These are phyloP conservation scores for Polietes domitor DNA, from an alignment of 2,888 invertebrate species.

Conservation along the genomic window DNA sequence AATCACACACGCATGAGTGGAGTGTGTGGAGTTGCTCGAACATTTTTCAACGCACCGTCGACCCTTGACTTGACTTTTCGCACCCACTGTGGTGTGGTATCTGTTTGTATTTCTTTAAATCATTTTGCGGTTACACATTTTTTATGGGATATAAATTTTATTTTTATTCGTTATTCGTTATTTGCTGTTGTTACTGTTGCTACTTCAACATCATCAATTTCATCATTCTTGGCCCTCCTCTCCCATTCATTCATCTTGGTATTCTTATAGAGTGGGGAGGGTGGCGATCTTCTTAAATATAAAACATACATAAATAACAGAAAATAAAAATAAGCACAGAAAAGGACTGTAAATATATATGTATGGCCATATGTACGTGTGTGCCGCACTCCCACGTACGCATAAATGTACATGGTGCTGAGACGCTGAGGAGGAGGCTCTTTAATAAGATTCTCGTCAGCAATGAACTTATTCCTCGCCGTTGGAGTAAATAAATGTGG, in stretches of 20 bases:
- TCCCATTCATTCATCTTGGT: background rate
- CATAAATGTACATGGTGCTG: too few species aligned
- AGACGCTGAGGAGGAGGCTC: background rate
- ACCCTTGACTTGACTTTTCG: background rate
- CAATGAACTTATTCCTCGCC: background rate
- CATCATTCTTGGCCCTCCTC: background rate
- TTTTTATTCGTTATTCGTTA: background rate
- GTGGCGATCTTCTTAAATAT: background rate
- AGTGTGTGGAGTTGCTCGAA: too few species aligned
- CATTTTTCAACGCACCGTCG: too few species aligned
- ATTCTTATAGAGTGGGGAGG: background rate
- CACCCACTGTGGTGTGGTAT: background rate
- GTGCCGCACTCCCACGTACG: too few species aligned
- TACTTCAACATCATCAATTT: background rate
- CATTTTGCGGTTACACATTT: constrained; percentile 14
- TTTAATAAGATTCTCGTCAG: background rate
- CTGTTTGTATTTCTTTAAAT: background rate
- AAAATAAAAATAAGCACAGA: background rate
- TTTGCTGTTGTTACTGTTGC: too few species aligned
- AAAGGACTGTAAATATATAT: background rate
- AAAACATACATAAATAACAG: background rate
- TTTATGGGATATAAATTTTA: constrained; percentile 26
- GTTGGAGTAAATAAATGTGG: background rate
- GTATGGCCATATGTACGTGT: background rate
- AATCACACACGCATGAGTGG: background rate